phyloP scores from a whole-genome alignment of 2,888 invertebrate species.

The Limnephilus rhombicus region DNA sequence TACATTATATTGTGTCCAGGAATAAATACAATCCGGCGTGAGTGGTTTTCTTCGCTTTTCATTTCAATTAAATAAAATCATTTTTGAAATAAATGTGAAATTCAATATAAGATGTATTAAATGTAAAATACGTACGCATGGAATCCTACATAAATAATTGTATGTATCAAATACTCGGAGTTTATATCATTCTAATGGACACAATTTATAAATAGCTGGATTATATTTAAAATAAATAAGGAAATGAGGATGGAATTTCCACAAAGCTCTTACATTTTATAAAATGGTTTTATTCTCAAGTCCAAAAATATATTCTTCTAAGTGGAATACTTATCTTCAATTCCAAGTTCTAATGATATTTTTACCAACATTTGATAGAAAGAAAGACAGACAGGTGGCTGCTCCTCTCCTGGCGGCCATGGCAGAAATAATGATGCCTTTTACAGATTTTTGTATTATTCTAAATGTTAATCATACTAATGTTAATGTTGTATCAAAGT shows the following conservation, averaged over 20 bases:
- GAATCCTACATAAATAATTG: not conserved
- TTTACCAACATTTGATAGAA: not conserved
- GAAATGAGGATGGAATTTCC: not conserved
- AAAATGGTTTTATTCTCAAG: conserved; percentile 9
- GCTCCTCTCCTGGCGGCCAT: not conserved
- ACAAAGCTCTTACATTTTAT: not conserved
- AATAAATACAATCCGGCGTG: not conserved
- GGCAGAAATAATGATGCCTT: not conserved
- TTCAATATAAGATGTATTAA: not conserved
- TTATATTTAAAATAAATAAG: not conserved
- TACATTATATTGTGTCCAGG: not conserved
- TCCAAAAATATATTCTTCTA: conserved; percentile 9
- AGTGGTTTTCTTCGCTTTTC: no score
- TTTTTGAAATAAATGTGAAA: not conserved
- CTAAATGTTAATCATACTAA: no score
- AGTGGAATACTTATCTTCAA: not conserved
- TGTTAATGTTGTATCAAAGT: not conserved
- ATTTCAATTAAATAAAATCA: not conserved
- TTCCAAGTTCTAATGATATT: not conserved
- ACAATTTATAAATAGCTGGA: not conserved
- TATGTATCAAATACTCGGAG: not conserved
- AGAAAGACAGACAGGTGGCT: no score
- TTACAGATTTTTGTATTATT: not conserved
- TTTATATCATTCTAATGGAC: not conserved
- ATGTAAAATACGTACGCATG: not conserved